Percentiles rank a stretch among this genome's conserved stretches.
phyloP scores from a whole-genome alignment of 2,888 invertebrate genomes.

The Eristalis arbustorum region DNA sequence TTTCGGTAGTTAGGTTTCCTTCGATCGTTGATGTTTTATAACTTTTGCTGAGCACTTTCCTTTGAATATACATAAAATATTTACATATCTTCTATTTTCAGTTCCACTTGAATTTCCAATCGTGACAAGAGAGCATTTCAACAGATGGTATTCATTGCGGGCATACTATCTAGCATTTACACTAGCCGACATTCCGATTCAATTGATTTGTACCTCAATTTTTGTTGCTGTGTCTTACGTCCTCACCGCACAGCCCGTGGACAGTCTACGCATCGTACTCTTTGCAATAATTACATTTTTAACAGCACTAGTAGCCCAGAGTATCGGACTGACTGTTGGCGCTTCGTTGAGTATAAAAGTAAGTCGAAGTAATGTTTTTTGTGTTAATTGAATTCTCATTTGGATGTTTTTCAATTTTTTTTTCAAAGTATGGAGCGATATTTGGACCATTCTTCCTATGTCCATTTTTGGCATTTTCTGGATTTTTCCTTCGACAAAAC shows the following conservation, averaged over 20 bases:
- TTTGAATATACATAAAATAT: neutral
- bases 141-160: slow-evolving; percentile 93
- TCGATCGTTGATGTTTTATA: too few species aligned
- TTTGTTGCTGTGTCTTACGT: slow-evolving; percentile 91
- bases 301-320: slow-evolving; percentile 92
- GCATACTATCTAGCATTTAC: slow-evolving; percentile 91
- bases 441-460: slow-evolving; percentile 93
- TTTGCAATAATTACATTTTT: slow-evolving; percentile 88
- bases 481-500: slow-evolving; percentile 92
- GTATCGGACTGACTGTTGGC: slow-evolving; percentile 92
- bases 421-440: slow-evolving; percentile 90
- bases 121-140: slow-evolving; percentile 91
- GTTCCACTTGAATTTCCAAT: slow-evolving; percentile 92
- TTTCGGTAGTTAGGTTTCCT: too few species aligned
- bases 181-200: slow-evolving; percentile 90
- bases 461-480: slow-evolving; percentile 94
- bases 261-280: slow-evolving; percentile 85
- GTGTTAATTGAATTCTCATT: neutral
- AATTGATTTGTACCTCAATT: slow-evolving; percentile 86
- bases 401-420: slow-evolving; percentile 16
- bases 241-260: slow-evolving; percentile 93
- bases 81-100: slow-evolving; percentile 77
- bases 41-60: too few species aligned
- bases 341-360: slow-evolving; percentile 90
- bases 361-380: slow-evolving; percentile 64